Evolutionary conservation across 2,113 vertebrate genomes (phyloP), one percentile per base, ranked within the genome.

Genomic region (Oreochromis aureus): DNA sequence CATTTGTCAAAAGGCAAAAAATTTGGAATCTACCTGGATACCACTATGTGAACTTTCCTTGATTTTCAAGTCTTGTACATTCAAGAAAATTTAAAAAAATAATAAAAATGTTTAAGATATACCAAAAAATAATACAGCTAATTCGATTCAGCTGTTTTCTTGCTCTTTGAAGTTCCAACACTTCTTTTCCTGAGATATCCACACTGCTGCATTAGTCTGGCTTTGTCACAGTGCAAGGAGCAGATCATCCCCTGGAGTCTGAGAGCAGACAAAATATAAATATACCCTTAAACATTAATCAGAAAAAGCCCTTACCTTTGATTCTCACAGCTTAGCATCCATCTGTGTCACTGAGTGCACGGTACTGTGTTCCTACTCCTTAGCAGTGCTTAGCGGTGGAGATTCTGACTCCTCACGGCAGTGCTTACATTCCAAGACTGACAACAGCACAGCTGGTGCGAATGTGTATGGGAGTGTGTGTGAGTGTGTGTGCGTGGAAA

Each of bases 381-480:
- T 46, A 86, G 90, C 86, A 48, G 91, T 83, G 92, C 90, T 95
- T 61, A 91, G 92, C 86, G 78, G 78, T 12, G 89, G 90, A 93
- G 89, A 83, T 80, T 89, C 79, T 48, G 89, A 89, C 89, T 93
- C 94, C 92, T 95, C 87, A 63, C 95, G 90, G 90, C 94, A 89
- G 87, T 83, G 92, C 92, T 94, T 95, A 96, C 95, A 95, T 96
- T 95, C 95, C 95, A 94, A 94, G 95, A 96, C 94, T 95, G 96
- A 96, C 95, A 94, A 91, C 91, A 88, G 95, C 92, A 92, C 95
- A 89, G 93, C 92, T 90, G 93, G 84, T 90, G 90, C 86, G 89
- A 90, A 89, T 94, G 92, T 93, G 93, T 91, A 85, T 85, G 89
- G 32, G 66, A 54, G 89, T 46, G 84, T 88, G 91, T 89, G 90